Conservation (phyloP, 2,888 invertebrate genomes). For the Synergus itoensis region DNA sequence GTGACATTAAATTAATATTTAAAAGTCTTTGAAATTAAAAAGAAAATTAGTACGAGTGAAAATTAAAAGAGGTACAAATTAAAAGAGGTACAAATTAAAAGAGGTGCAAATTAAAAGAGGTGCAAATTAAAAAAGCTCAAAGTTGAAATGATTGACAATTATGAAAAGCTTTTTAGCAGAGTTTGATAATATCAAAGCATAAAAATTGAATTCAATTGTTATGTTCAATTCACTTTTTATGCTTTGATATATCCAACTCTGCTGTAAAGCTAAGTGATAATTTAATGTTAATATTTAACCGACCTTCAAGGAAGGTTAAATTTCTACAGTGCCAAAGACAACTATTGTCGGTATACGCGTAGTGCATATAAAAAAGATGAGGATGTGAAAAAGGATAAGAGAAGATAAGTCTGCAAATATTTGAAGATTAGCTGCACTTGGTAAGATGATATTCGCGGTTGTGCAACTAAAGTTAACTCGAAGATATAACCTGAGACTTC, state of each 20-base stretch:
- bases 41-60: too few species aligned
- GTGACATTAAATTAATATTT: too few species aligned
- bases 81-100: background rate
- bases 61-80: background rate
- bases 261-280: background rate
- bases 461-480: conserved; percentile 52
- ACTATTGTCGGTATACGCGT: background rate
- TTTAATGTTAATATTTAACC: background rate
- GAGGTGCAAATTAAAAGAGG: background rate
- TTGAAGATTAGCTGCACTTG: conserved; percentile 62
- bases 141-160: conserved; percentile 42
- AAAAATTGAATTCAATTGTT: conserved; percentile 20
- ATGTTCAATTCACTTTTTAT: too few species aligned
- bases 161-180: background rate
- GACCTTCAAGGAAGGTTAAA: conserved; percentile 2
- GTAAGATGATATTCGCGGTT: conserved; percentile 52
- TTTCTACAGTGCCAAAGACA: background rate
- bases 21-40: too few species aligned
- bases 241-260: too few species aligned
- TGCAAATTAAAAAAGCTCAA: conserved; percentile 26
- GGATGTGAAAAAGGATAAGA: conserved; percentile 16
- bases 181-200: background rate
- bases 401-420: conserved; percentile 63
- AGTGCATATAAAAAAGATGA: conserved; percentile 5
- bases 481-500: background rate